phyloP scores from a whole-genome alignment of 2,113 vertebrate genomes.

The Perca flavescens region DNA sequence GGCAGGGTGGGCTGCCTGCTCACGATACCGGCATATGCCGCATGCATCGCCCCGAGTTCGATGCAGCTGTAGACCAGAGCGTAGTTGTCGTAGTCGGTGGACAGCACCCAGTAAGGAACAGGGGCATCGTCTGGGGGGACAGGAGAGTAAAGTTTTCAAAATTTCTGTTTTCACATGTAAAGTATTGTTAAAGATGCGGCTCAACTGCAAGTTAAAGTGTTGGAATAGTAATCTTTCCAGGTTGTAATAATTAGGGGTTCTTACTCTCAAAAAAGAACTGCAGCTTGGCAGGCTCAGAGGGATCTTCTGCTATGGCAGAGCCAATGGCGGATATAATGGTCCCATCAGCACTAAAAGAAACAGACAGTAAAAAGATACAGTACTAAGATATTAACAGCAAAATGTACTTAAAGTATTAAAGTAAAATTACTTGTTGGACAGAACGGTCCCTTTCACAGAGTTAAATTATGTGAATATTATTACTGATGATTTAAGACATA shows the following conservation, averaged over 20 bases:
- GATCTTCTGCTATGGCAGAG: slow-evolving; percentile 54
- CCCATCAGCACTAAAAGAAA: slow-evolving; percentile 57
- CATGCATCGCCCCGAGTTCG: slow-evolving; percentile 78
- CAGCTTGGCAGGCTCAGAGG: slow-evolving; percentile 79
- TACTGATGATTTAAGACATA: background rate
- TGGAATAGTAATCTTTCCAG: background rate
- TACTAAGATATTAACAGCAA: background rate
- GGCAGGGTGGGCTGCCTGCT: slow-evolving; percentile 81
- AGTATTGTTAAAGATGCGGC: background rate
- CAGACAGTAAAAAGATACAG: background rate
- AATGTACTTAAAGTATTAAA: background rate
- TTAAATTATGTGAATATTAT: background rate
- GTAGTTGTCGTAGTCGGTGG: slow-evolving; percentile 89
- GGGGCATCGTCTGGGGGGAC: slow-evolving; percentile 80
- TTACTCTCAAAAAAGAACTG: slow-evolving; percentile 74
- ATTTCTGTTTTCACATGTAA: background rate
- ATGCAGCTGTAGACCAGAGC: slow-evolving; percentile 90
- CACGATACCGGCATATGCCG: slow-evolving; percentile 87
- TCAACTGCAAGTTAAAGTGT: background rate
- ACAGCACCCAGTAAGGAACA: slow-evolving; percentile 88
- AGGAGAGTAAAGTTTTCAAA: background rate
- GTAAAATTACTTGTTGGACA: background rate
- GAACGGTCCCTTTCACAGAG: background rate
- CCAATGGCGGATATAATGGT: slow-evolving; percentile 56
- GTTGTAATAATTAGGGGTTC: background rate